Evolutionary conservation across 1,140 invertebrate species (phyloP).

Genomic region (Drosophila kurseongensis): DNA sequence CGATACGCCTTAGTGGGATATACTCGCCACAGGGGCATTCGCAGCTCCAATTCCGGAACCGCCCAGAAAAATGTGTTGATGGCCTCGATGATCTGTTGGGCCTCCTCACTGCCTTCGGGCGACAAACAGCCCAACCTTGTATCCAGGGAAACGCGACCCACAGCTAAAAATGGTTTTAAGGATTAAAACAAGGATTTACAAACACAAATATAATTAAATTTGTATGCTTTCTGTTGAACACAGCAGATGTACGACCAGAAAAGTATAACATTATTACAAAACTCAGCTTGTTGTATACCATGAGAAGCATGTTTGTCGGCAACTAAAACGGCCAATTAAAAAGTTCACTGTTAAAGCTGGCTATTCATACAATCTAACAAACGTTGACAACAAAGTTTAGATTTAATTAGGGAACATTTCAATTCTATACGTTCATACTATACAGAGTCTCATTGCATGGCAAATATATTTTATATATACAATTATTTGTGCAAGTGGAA

Average conservation of each 20-base stretch:
- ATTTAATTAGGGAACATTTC: not conserved
- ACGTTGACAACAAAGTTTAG: not conserved
- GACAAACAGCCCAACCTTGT: constrained; percentile 91
- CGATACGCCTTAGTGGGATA: constrained; percentile 91
- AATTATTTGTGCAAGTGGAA: too few relatives aligned
- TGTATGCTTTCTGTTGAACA: too few relatives aligned
- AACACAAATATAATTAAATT: not conserved
- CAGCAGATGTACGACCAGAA: too few relatives aligned
- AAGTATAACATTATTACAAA: not conserved
- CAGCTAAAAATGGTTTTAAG: constrained; percentile 86
- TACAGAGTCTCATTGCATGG: too few relatives aligned
- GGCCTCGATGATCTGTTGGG: constrained; percentile 90
- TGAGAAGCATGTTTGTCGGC: not conserved
- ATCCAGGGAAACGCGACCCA: constrained; percentile 92
- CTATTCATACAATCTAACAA: not conserved
- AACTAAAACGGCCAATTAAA: constrained; percentile 25
- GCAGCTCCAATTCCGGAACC: constrained; percentile 91
- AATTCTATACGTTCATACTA: too few relatives aligned
- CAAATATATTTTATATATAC: too few relatives aligned
- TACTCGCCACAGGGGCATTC: constrained; percentile 92
- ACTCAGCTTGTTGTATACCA: not conserved
- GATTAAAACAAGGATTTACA: not conserved
- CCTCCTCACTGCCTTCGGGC: constrained; percentile 87
- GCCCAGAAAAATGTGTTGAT: constrained; percentile 93
- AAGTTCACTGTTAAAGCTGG: constrained; percentile 1